A percentile compares a stretch with the other conserved stretches of the same genome.
Conservation (phyloP, 1,140 invertebrate species). For the Babylonia areolata region DNA sequence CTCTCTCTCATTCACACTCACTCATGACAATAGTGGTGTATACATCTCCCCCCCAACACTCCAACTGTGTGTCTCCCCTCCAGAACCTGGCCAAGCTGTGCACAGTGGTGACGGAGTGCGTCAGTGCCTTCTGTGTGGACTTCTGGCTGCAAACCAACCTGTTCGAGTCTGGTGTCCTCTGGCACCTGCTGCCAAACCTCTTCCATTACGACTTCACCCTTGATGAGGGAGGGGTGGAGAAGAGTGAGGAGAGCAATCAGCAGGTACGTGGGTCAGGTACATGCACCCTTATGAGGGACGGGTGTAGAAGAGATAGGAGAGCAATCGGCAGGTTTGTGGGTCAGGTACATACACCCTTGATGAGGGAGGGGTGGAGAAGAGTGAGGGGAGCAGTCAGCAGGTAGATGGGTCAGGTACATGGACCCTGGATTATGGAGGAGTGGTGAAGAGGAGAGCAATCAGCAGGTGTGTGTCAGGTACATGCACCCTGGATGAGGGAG, state of each 20-base stretch:
- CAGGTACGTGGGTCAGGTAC: slow-evolving; percentile 78
- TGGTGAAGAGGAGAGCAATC: no score
- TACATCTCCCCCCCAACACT: no score
- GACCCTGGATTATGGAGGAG: no score
- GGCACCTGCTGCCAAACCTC: slow-evolving; percentile 92
- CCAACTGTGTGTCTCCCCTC: slow-evolving; percentile 49
- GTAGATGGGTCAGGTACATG: slow-evolving; percentile 69
- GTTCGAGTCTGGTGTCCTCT: slow-evolving; percentile 93
- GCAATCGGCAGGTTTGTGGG: no score
- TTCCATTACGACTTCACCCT: slow-evolving; percentile 99
- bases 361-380: slow-evolving; percentile 94
- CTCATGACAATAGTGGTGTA: no score
- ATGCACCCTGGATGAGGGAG: no score
- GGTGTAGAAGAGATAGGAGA: no score
- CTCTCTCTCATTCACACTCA: no score
- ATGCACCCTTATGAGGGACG: no score
- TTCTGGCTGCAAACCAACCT: slow-evolving; percentile 91
- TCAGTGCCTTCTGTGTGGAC: slow-evolving; percentile 88
- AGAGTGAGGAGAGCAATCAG: slow-evolving; percentile 87
- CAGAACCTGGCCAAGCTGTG: slow-evolving; percentile 88
- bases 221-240: slow-evolving; percentile 95
- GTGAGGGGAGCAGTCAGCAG: slow-evolving; percentile 89
- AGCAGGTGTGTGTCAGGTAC: no score
- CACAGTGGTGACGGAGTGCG: slow-evolving; percentile 89
- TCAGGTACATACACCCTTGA: slow-evolving; percentile 84